Evolutionary conservation across 2,113 vertebrate species (phyloP), one percentile per base, ranked within the genome.

Genomic region (Mesitornis unicolor): DNA sequence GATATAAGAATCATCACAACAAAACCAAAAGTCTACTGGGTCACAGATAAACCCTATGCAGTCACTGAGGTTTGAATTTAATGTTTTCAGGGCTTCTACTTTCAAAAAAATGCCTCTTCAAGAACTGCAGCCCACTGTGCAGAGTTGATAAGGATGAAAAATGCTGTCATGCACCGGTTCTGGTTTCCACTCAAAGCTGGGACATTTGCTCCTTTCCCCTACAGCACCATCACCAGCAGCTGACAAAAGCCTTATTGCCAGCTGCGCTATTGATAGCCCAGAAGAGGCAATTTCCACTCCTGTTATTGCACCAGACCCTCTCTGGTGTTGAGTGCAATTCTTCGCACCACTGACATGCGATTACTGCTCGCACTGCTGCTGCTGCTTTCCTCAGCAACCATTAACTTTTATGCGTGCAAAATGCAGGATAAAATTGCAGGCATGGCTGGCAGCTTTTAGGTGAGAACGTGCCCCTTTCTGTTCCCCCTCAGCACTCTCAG

Each of bases 341-440:
- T 29, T 60, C 38, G 54, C 31, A 14, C 4, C 0, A 0, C 36
- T 56, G 83, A 33, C 0, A 0, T 1, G 26, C 42, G 45, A 24
- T 63, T 29, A 10, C 81, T 53, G n/a, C 42, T 69, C 3, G 0
- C 7, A 0, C 36, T 54, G 33, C 28, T 36, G 8, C 16, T 0
- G 1, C 53, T 25, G 19, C 8, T 73, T 73, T 86, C 76, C 69
- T 78, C 45, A 24, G 53, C 31, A 36, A 20, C 31, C 38, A 26
- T 47, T 33, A 26, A 12, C 33, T 61, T 56, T 45, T 35, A 25
- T 1, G 24, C 59, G 8, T 12, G 25, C 12, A n/a, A 54, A 22
- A 5, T n/a, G 6, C 22, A 47, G 61, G 13, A 35, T 67, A 29
- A 84, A 89, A 69, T 17, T 28, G 13, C n/a, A 68, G 69, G 47